Evolutionary conservation across 2,888 invertebrate species (phyloP).

Genomic region (Agriopis aurantiaria): DNA sequence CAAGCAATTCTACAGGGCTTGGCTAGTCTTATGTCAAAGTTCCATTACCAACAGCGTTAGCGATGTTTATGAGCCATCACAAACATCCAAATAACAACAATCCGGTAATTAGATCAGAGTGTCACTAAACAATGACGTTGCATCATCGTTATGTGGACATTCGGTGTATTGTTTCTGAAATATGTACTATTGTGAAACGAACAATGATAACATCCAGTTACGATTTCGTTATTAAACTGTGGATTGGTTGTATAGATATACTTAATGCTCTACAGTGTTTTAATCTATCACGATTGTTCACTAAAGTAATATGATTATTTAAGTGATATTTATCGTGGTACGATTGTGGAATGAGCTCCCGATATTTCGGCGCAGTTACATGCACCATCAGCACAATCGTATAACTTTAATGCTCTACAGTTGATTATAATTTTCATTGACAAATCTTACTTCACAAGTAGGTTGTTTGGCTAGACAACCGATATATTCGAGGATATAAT

Average conservation of each 20-base stretch:
- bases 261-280: not conserved
- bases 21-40: no score
- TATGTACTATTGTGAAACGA: slow-evolving; percentile 32
- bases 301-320: no score
- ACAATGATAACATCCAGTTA: slow-evolving; percentile 27
- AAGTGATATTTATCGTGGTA: no score
- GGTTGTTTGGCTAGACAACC: no score
- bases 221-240: slow-evolving; percentile 11
- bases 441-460: no score
- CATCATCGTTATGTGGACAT: slow-evolving; percentile 38
- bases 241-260: not conserved
- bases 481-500: no score
- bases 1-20: no score
- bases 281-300: no score
- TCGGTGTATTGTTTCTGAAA: slow-evolving; percentile 40
- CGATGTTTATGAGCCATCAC: slow-evolving; percentile 14
- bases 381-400: no score
- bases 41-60: not conserved
- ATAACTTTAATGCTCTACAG: not conserved
- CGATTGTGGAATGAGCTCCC: no score
- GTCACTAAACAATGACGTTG: slow-evolving; percentile 49
- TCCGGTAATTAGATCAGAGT: slow-evolving; percentile 50
- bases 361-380: no score
- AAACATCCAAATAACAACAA: slow-evolving; percentile 16
- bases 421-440: not conserved